These are phyloP conservation scores for Mylabris sibirica DNA, from an alignment of 2,888 invertebrate genomes.

Conservation along the genomic window DNA sequence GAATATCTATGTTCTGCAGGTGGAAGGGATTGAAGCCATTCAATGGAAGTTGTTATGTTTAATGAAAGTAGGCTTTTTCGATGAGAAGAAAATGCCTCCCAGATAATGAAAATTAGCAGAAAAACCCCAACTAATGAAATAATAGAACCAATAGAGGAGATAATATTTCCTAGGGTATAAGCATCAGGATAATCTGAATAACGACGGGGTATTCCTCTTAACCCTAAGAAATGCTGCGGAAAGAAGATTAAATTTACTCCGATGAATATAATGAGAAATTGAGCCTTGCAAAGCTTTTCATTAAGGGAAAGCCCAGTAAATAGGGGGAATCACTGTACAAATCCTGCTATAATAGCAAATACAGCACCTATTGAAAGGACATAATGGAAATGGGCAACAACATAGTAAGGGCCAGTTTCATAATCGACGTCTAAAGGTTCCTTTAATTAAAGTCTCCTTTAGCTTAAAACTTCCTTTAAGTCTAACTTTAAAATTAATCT, in stretches of 20 bases:
- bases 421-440: too few species aligned
- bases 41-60: constrained; percentile 67
- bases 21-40: constrained; percentile 68
- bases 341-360: constrained; percentile 78
- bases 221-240: constrained; percentile 76
- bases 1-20: constrained; percentile 69
- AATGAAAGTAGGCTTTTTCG: constrained; percentile 63
- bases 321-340: constrained; percentile 76
- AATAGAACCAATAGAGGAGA: constrained; percentile 72
- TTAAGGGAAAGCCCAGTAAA: constrained; percentile 71
- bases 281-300: constrained; percentile 66
- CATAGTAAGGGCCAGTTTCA: constrained; percentile 77
- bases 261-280: constrained; percentile 76
- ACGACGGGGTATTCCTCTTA: constrained; percentile 78
- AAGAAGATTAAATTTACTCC: constrained; percentile 83
- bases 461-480: too few species aligned
- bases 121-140: constrained; percentile 69
- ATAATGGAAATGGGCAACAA: constrained; percentile 84
- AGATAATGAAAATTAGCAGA: constrained; percentile 69
- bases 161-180: constrained; percentile 71
- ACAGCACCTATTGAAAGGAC: constrained; percentile 82
- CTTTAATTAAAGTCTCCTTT: too few species aligned
- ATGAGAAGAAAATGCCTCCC: constrained; percentile 59
- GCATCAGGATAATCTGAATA: constrained; percentile 70
- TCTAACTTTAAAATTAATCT: too few species aligned